Evolutionary conservation across 1,140 invertebrate genomes (phyloP).

Genomic region (Eumaeus atala): DNA sequence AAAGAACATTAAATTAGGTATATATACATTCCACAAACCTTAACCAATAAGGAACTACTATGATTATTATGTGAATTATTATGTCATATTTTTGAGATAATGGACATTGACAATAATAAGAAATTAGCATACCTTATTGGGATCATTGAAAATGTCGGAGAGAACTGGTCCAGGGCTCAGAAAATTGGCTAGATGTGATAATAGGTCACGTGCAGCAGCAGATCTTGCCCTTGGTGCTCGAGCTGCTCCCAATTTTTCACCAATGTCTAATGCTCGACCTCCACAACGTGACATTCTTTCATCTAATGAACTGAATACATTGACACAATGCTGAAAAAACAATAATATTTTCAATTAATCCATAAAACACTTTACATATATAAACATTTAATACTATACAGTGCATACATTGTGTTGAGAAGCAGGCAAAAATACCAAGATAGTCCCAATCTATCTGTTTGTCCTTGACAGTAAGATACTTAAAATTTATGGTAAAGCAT

Average conservation of each 20-base stretch:
- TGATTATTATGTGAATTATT: no score
- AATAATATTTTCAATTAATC: not conserved
- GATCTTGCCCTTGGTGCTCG: conserved; percentile 94
- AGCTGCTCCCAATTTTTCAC: conserved; percentile 97
- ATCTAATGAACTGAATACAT: conserved; percentile 93
- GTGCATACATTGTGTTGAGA: no score
- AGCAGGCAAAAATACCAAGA: no score
- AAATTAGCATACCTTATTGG: conserved; percentile 79
- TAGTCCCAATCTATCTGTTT: not conserved
- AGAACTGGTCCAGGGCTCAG: conserved; percentile 88
- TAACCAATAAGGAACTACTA: no score
- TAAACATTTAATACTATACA: no score
- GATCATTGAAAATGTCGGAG: conserved; percentile 91
- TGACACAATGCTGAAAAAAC: conserved; percentile 81
- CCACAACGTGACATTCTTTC: conserved; percentile 97
- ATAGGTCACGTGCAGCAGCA: conserved; percentile 94
- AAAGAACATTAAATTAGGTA: no score
- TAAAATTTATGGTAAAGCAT: no score
- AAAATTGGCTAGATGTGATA: conserved; percentile 96
- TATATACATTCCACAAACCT: no score
- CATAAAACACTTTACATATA: no score
- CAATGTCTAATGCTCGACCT: conserved; percentile 97
- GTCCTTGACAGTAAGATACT: no score
- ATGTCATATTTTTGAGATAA: not conserved
- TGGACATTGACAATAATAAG: conserved; percentile 11